phyloP scores from a whole-genome alignment of 2,113 vertebrate genomes.

The Todiramphus saurophagus region DNA sequence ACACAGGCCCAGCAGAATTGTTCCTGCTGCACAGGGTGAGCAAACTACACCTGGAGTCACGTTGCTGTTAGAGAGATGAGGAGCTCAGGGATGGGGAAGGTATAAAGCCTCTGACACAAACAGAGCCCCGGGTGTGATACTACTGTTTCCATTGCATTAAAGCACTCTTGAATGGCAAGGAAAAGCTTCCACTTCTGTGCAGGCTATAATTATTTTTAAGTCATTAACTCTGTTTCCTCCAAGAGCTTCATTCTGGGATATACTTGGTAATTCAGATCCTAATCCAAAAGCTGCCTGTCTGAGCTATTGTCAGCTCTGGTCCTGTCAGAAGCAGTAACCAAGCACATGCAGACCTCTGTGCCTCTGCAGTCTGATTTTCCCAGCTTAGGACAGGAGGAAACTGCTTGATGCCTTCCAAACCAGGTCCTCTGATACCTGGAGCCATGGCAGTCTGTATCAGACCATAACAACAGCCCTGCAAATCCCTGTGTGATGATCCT shows the following conservation, averaged over 20 bases:
- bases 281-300: not conserved
- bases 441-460: not conserved
- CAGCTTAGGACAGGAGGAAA: not conserved
- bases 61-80: not conserved
- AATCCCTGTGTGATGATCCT: not conserved
- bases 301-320: not conserved
- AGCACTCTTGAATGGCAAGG: not conserved
- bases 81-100: not conserved
- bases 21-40: not conserved
- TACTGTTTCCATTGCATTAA: not conserved
- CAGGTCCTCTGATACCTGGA: not conserved
- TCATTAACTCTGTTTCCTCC: not conserved
- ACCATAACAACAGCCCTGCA: not conserved
- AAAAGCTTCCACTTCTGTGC: not conserved
- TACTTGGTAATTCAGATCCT: not conserved
- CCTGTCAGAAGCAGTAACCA: not conserved
- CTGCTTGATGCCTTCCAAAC: not conserved
- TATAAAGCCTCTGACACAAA: not conserved
- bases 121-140: not conserved
- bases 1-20: not conserved
- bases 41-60: not conserved
- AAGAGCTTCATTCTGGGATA: not conserved
- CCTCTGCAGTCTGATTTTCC: not conserved
- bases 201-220: not conserved
- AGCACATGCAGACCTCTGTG: not conserved